Base-by-base conservation (phyloP, 1,140 invertebrate genomes). In the Propsilocerus akamusi region DNA sequence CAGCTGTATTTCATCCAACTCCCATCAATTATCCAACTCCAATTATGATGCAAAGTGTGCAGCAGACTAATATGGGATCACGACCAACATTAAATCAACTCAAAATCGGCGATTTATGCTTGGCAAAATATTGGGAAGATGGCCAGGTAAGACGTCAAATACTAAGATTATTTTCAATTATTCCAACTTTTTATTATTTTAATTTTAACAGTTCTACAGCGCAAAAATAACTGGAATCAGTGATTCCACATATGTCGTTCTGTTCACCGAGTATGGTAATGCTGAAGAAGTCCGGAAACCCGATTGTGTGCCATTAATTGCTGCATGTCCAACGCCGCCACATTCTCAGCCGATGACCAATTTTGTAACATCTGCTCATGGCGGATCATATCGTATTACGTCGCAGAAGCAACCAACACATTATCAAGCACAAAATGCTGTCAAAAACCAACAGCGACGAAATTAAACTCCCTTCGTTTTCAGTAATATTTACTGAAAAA, bases 51-150 rank as follows among this genome's bases (percentile, higher is more conserved):
- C 24, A 25, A 47, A 25, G 46, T 25, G 25, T 26, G n/a, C 25
- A 25, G 12, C 11, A 11, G 23, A 24, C 26, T 41, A 53, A 7
- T 59, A 55, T 46, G 57, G 53, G 0, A 55, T 54, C 41, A 47
- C 49, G 10, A 53, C 53, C 5, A 54, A 59, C 24, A 59, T 60
- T 23, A 56, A 58, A 25, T 74, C 77, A 70, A 51, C 89, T 81
- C 81, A 79, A 77, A 58, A 65, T 78, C 47, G 86, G 86, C 20
- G 85, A 90, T 60, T 72, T 78, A 41, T 90, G 86, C 65, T 71
- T 90, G 63, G 87, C 88, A 5, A 85, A 87, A 59, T 93, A 92
- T 66, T 92, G 88, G 87, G 87, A 92, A 68, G 88, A 93, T 69
- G 81, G 85, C 58, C 78, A 78, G 69, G 86, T 90, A 64, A 69